A percentile compares a stretch with the other conserved stretches of the same genome.
These are phyloP conservation scores for Drosophila mercatorum DNA, from an alignment of 2,888 invertebrate genomes.

Conservation along the genomic window DNA sequence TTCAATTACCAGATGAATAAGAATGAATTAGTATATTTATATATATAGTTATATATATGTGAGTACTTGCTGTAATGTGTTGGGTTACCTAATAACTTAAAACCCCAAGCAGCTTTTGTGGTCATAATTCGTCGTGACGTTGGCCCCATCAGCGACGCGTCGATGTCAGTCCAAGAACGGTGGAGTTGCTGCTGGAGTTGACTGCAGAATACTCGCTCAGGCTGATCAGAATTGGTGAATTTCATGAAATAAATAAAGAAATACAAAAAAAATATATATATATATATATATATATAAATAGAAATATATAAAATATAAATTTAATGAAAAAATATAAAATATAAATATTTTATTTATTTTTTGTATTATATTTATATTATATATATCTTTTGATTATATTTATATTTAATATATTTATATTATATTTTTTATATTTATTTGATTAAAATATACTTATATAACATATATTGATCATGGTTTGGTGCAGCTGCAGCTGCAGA, in stretches of 20 bases:
- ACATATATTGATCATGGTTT: no score
- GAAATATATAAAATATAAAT: neutral
- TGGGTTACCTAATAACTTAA: slow-evolving; percentile 74
- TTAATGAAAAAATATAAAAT: no score
- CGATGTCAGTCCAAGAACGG: slow-evolving; percentile 42
- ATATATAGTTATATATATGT: no score
- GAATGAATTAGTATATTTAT: neutral
- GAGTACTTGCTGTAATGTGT: slow-evolving; percentile 16
- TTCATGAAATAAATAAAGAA: neutral
- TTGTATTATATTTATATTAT: no score
- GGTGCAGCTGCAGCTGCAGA: no score
- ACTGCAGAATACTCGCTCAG: neutral
- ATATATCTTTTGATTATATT: no score
- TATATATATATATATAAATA: neutral
- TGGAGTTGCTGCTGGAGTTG: slow-evolving; percentile 18
- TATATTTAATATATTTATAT: no score
- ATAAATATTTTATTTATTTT: no score
- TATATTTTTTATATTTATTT: no score
- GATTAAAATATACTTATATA: no score
- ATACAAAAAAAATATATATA: neutral
- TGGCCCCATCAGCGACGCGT: slow-evolving; percentile 35
- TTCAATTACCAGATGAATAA: neutral
- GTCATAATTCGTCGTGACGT: slow-evolving; percentile 66
- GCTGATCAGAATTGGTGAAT: fast-evolving
- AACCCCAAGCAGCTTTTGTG: slow-evolving; percentile 75